Base-by-base conservation (phyloP, 1,140 invertebrate genomes). In the Acromyrmex echinatior region DNA sequence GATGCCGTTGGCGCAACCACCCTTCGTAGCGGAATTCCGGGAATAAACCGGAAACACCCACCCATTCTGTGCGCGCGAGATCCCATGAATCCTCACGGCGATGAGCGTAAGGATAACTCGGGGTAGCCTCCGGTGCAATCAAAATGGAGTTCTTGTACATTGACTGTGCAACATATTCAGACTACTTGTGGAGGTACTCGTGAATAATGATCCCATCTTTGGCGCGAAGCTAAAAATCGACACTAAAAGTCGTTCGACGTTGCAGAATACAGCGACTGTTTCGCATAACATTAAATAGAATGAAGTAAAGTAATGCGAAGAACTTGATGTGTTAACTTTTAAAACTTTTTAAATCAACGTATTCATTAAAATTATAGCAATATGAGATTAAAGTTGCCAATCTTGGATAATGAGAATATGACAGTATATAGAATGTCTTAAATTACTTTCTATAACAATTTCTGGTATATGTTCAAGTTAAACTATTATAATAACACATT, bases 1-100 rank as follows among this genome's bases (percentile, higher is more conserved):
- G 84, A 58, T 63, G 70, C 68, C 56, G 49, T 56, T 49, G 51
- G 65, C 70, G 56, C 51, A 51, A 63, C 51, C 56, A 63, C 73
- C 88, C 88, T 3, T 71, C 9, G 77, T 18, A 63, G 58, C 73
- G 87, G 88, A 92, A 92, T 92, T 92, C 89, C 91, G 85, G 76
- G 84, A 89, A 91, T 92, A 90, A 86, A 85, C 91, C 84, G 88
- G 90, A 90, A 92, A 92, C 88, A 91, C 86, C 84, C 63, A 88
- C 62, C 82, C 76, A 88, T 86, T 86, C 66, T 35, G 63, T 25
- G 80, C 70, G 82, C 63, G 87, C 56, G 63, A 73, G 58, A 53
- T 63, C 80, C 63, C 56, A 62, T 70, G 89, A 90, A 86, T 82
- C 74, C 63, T 63, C 56, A n/a, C 35, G 39, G 39, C 60, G 2